phyloP scores from a whole-genome alignment of 1,140 invertebrate genomes.

The Aleiodes sp. region DNA sequence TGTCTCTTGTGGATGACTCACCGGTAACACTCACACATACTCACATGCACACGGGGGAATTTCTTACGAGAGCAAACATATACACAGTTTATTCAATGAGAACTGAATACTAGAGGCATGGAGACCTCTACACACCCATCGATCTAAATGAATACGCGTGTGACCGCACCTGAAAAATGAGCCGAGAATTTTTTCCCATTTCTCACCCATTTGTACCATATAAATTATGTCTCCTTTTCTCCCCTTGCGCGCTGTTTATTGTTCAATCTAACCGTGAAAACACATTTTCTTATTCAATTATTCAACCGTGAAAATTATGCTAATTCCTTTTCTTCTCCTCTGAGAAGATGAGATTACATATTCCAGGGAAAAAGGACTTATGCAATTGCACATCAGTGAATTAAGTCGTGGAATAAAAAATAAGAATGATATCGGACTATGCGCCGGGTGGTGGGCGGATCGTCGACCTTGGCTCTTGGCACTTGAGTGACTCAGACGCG shows the following conservation, averaged over 20 bases:
- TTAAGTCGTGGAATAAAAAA: not conserved
- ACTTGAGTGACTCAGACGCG: slow-evolving; percentile 6
- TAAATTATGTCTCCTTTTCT: not conserved
- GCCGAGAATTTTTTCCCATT: not conserved
- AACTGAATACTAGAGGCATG: not conserved
- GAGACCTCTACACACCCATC: not conserved
- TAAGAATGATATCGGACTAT: not conserved
- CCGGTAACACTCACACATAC: no score
- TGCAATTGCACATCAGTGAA: slow-evolving; percentile 2
- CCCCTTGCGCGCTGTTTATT: no score
- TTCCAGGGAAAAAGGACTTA: not conserved
- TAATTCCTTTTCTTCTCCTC: not conserved
- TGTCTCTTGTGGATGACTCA: slow-evolving; percentile 8
- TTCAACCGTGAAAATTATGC: no score
- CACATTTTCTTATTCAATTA: no score
- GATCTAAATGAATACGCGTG: not conserved
- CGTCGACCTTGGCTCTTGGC: not conserved
- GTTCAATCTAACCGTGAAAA: no score
- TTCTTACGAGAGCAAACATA: not conserved
- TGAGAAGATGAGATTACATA: not conserved
- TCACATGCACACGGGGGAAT: not conserved
- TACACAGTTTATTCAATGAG: not conserved
- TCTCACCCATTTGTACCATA: not conserved
- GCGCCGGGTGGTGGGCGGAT: not conserved
- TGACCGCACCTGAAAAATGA: not conserved